These are phyloP conservation scores for Thera britannica DNA, from an alignment of 2,888 invertebrate species.

Conservation along the genomic window DNA sequence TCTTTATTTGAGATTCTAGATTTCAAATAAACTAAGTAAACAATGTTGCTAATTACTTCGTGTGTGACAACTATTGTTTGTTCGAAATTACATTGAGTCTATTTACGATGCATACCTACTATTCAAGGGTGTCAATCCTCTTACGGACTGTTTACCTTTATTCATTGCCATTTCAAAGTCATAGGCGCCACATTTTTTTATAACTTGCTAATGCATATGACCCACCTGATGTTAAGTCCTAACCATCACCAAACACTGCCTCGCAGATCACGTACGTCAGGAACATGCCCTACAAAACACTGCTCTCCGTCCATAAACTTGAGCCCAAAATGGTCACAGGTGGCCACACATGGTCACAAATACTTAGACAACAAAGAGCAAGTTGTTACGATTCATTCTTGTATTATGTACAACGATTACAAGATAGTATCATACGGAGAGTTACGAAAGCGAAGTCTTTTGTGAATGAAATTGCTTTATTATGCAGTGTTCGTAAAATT, in stretches of 20 bases:
- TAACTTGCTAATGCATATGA: no score
- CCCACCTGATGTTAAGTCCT: no score
- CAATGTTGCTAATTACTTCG: neutral
- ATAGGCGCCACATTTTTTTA: no score
- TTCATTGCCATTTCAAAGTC: no score
- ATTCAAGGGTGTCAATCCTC: conserved; percentile 17
- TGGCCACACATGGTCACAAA: conserved; percentile 25
- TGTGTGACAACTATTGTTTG: conserved; percentile 4
- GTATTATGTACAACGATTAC: conserved; percentile 46
- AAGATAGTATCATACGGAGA: conserved; percentile 53
- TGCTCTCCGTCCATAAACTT: no score
- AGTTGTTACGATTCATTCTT: conserved; percentile 30
- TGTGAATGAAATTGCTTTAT: conserved; percentile 18
- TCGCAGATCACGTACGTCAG: no score
- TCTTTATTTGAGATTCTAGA: no score
- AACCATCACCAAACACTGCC: no score
- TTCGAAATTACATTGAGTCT: conserved; percentile 2
- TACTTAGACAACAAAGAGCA: conserved; percentile 17
- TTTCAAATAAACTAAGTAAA: neutral
- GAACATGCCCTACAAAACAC: no score
- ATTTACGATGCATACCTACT: neutral
- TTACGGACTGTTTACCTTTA: conserved; percentile 2
- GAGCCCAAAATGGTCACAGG: neutral
- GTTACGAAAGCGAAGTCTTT: conserved; percentile 48
- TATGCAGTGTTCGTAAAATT: conserved; percentile 16